Evolutionary conservation across 2,113 vertebrate species (phyloP).

Genomic region (Rhinoderma darwinii): DNA sequence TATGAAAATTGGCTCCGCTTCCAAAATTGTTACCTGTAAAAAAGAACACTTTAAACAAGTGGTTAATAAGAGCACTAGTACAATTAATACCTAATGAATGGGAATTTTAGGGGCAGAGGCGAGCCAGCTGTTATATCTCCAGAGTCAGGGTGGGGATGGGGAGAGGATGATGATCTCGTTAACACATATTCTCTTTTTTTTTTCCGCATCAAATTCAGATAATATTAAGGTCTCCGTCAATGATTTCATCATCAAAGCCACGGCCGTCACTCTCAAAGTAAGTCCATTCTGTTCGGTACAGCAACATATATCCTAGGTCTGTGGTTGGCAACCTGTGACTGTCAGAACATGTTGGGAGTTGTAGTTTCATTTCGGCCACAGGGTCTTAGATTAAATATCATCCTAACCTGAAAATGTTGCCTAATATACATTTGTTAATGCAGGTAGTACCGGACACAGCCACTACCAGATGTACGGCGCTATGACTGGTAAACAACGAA

Average conservation of each 20-base stretch:
- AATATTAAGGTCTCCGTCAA: slow-evolving; percentile 96
- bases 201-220: slow-evolving; percentile 72
- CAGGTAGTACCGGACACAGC: too few relatives aligned
- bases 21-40: background rate
- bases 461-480: too few relatives aligned
- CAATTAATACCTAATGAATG: background rate
- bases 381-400: too few relatives aligned
- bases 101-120: background rate
- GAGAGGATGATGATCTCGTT: background rate
- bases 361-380: too few relatives aligned
- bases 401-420: too few relatives aligned
- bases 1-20: too few relatives aligned
- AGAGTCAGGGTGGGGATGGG: too few relatives aligned
- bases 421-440: too few relatives aligned
- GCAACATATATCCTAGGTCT: background rate
- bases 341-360: too few relatives aligned
- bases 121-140: background rate
- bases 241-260: slow-evolving; percentile 96
- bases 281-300: slow-evolving; percentile 65
- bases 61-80: background rate
- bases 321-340: too few relatives aligned
- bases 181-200: slow-evolving; percentile 53
- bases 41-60: background rate
- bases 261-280: slow-evolving; percentile 91
- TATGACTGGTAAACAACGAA: too few relatives aligned